phyloP scores from a whole-genome alignment of 2,888 invertebrate genomes.

The Panorpa germanica region DNA sequence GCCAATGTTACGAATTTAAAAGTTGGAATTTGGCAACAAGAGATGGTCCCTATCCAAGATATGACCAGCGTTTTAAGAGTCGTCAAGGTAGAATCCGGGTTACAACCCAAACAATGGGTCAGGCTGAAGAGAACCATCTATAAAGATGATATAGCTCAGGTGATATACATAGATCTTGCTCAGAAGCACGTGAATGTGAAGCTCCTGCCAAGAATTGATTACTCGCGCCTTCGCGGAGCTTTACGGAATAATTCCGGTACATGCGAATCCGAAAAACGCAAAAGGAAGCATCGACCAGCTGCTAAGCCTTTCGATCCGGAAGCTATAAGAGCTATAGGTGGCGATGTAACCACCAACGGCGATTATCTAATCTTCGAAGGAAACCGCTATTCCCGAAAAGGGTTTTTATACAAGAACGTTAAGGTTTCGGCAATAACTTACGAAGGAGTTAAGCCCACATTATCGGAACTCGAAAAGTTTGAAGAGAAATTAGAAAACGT shows the following conservation, averaged over 20 bases:
- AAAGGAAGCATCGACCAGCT: conserved; percentile 73
- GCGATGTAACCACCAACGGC: conserved; percentile 91
- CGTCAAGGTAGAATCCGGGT: conserved; percentile 83
- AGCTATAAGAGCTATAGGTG: conserved; percentile 82
- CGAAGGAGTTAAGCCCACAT: conserved; percentile 85
- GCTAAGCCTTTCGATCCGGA: conserved; percentile 94
- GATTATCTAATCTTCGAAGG: conserved; percentile 94
- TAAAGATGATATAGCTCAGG: conserved; percentile 90
- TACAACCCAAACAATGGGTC: conserved; percentile 95
- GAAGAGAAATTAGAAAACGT: conserved; percentile 78
- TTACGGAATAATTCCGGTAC: conserved; percentile 70
- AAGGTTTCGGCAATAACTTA: conserved; percentile 87
- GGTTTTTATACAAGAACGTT: conserved; percentile 93
- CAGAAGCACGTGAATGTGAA: conserved; percentile 95
- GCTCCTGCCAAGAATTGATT: conserved; percentile 89
- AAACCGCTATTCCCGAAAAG: conserved; percentile 85
- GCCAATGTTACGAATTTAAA: conserved; percentile 82
- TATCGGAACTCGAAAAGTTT: conserved; percentile 88
- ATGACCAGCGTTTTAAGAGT: conserved; percentile 98
- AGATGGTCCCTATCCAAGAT: conserved; percentile 99
- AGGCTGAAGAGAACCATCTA: conserved; percentile 82
- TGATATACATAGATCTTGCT: conserved; percentile 91
- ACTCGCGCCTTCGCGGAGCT: conserved; percentile 80
- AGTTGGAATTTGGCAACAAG: conserved; percentile 85
- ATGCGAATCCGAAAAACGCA: conserved; percentile 69